phyloP scores from a whole-genome alignment of 2,888 invertebrate species.

The Aricia artaxerxes region DNA sequence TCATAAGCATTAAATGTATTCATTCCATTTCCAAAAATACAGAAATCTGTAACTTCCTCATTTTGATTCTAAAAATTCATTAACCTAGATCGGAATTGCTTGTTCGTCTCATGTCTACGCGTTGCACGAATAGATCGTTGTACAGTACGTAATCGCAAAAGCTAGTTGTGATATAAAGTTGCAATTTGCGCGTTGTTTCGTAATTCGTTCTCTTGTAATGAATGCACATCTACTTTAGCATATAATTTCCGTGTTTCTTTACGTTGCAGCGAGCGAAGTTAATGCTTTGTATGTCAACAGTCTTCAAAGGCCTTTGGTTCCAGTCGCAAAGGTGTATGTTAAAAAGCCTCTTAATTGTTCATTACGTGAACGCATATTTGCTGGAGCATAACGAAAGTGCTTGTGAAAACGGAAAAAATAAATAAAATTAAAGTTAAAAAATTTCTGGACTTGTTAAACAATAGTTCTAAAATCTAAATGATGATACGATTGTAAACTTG shows the following conservation, averaged over 20 bases:
- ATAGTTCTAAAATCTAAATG: not conserved
- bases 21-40: too few relatives aligned
- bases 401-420: not conserved
- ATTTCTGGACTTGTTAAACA: not conserved
- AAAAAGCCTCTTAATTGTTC: conserved; percentile 34
- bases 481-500: too few relatives aligned
- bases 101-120: not conserved
- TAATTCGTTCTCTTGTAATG: conserved; percentile 42
- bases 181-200: conserved; percentile 36
- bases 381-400: not conserved
- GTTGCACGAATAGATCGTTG: not conserved
- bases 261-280: conserved; percentile 43
- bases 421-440: not conserved
- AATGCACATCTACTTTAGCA: conserved; percentile 40
- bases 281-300: conserved; percentile 44
- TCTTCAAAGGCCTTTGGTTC: conserved; percentile 44
- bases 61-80: not conserved
- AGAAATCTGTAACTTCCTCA: too few relatives aligned
- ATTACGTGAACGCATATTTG: not conserved
- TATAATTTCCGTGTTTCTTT: conserved; percentile 45
- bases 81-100: not conserved
- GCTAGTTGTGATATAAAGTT: conserved; percentile 19
- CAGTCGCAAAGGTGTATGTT: conserved; percentile 41
- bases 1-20: too few relatives aligned
- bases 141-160: conserved; percentile 34